Evolutionary conservation across 2,797 vertebrate genomes (phyloP).

Genomic region (Ceryle rudis): DNA sequence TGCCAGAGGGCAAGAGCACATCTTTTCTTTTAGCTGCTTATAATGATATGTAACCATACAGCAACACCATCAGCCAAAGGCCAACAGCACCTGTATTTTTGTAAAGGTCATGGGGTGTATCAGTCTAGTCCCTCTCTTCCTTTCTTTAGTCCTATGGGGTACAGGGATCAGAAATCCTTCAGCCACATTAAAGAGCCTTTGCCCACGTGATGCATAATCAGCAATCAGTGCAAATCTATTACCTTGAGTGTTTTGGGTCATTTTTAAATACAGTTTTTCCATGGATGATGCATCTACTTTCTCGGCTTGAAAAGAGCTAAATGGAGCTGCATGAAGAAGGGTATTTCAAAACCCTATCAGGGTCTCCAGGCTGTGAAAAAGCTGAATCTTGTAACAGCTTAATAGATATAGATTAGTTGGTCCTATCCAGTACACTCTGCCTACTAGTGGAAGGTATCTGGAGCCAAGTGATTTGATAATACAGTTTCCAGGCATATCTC

Average conservation of each 20-base stretch:
- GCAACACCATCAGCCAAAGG: background rate
- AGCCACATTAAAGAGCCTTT: background rate
- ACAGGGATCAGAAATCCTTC: background rate
- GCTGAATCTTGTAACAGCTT: background rate
- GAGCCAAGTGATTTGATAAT: background rate
- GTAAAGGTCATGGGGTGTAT: background rate
- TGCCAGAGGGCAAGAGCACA: background rate
- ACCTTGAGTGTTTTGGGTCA: background rate
- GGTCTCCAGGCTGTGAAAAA: background rate
- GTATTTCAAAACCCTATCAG: background rate
- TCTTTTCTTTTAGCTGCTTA: background rate
- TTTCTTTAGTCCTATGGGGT: background rate
- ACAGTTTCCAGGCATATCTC: background rate
- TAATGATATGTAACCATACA: background rate
- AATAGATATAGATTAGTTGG: background rate
- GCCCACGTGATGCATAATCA: background rate
- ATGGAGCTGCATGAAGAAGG: background rate
- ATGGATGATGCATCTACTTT: background rate
- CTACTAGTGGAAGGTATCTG: background rate
- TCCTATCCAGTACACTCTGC: background rate
- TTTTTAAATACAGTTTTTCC: background rate
- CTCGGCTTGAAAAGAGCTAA: background rate
- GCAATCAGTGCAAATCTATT: background rate
- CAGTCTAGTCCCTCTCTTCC: background rate
- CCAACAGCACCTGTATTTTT: background rate